A percentile compares a stretch with the other conserved stretches of the same genome.
phyloP scores from a whole-genome alignment of 2,888 invertebrate species.

The Sturmia bella region DNA sequence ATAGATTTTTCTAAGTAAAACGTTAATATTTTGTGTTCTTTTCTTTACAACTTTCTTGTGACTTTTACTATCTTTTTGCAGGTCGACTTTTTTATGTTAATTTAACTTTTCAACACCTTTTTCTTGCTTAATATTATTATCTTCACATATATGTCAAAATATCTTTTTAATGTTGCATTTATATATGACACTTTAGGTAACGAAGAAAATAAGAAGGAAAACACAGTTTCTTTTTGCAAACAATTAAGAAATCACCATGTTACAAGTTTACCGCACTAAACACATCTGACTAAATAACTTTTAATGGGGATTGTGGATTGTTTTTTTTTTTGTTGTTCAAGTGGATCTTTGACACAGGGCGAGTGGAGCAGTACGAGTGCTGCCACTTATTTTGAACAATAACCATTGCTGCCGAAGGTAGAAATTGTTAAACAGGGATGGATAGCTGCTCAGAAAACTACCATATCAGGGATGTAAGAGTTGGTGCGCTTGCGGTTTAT shows the following conservation, averaged over 20 bases:
- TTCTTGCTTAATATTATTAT: constrained; percentile 9
- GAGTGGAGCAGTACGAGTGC: too few species aligned
- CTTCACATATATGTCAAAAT: background rate
- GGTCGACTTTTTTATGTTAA: constrained; percentile 17
- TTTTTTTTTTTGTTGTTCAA: constrained; percentile 45
- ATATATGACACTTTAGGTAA: constrained; percentile 23
- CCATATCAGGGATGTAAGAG: too few species aligned
- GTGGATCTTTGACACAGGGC: too few species aligned
- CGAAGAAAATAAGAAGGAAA: constrained; percentile 14
- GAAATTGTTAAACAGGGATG: too few species aligned
- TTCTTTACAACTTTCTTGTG: background rate
- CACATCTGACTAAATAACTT: constrained; percentile 52
- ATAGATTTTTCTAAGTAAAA: constrained; percentile 25
- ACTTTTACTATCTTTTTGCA: constrained; percentile 13
- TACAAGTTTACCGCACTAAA: constrained; percentile 55
- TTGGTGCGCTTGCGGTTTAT: too few species aligned
- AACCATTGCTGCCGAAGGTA: too few species aligned
- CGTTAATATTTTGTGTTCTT: constrained; percentile 44
- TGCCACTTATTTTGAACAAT: constrained; percentile 14
- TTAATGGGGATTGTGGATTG: constrained; percentile 15
- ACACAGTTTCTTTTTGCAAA: background rate
- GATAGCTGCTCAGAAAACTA: too few species aligned
- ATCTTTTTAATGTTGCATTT: constrained; percentile 21
- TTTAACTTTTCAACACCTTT: constrained; percentile 38
- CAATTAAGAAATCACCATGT: constrained; percentile 10